These are phyloP conservation scores for Acrossocheilus wenchowensis DNA, from an alignment of 2,797 vertebrate genomes.

Conservation along the genomic window DNA sequence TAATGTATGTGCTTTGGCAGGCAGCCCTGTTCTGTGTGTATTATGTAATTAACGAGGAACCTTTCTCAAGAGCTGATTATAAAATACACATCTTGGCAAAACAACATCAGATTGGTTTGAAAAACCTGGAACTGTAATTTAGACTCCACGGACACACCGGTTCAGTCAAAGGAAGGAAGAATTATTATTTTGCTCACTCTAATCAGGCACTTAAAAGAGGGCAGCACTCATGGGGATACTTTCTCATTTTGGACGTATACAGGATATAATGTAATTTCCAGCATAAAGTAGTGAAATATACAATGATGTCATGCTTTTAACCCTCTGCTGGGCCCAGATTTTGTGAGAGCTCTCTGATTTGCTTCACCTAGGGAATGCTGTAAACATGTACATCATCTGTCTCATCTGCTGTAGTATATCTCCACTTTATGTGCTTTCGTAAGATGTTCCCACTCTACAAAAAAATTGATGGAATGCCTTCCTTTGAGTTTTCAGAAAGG, in stretches of 20 bases:
- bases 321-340: background rate
- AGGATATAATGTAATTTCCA: constrained; percentile 21
- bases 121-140: constrained; percentile 24
- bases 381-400: constrained; percentile 38
- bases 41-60: constrained; percentile 28
- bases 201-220: background rate
- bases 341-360: background rate
- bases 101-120: constrained; percentile 11
- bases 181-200: background rate
- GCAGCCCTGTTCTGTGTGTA: background rate
- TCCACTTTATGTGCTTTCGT: background rate
- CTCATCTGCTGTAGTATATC: constrained; percentile 19
- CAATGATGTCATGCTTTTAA: constrained; percentile 21
- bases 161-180: constrained; percentile 4
- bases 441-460: constrained; percentile 12
- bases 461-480: constrained; percentile 15
- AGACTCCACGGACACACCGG: background rate
- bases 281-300: constrained; percentile 19
- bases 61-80: constrained; percentile 30
- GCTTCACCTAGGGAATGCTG: constrained; percentile 4
- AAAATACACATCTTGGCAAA: constrained; percentile 30
- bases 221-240: constrained; percentile 11
- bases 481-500: constrained; percentile 2
- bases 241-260: constrained; percentile 10
- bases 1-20: constrained; percentile 33